A percentile compares a stretch with the other conserved stretches of the same genome.
Conservation (phyloP, 2,113 vertebrate species). For the Mesitornis unicolor region DNA sequence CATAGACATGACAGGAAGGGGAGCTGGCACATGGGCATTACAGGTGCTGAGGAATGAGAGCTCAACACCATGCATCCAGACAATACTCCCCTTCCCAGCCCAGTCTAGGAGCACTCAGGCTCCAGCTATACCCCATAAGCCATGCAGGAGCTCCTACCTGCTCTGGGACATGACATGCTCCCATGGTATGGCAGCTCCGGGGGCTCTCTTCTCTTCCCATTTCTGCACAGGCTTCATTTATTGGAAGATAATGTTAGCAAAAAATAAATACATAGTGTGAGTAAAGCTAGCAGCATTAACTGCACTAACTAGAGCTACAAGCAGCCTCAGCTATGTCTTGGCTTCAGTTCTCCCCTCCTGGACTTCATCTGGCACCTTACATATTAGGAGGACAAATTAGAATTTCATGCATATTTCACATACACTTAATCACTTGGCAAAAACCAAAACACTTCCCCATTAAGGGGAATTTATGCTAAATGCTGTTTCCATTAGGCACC, state of each 20-base stretch:
- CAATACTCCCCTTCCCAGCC: background rate
- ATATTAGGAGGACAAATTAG: slow-evolving; percentile 27
- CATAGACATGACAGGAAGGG: background rate
- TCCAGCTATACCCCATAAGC: background rate
- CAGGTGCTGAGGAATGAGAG: accelerated
- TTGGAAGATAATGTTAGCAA: background rate
- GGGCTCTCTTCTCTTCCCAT: accelerated
- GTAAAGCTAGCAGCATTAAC: background rate
- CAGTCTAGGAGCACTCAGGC: background rate
- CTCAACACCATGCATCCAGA: accelerated
- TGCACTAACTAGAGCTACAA: background rate
- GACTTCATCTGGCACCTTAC: slow-evolving; percentile 21
- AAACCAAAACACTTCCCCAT: slow-evolving; percentile 13
- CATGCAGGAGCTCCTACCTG: accelerated
- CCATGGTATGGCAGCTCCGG: accelerated
- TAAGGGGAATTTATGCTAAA: slow-evolving; percentile 5
- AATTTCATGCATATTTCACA: slow-evolving; percentile 55
- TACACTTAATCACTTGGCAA: slow-evolving; percentile 32
- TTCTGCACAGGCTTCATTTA: background rate
- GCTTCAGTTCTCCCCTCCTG: background rate
- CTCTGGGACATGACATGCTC: accelerated
- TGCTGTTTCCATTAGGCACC: background rate
- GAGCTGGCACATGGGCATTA: background rate
- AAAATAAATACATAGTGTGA: accelerated
- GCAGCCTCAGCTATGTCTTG: background rate